These are phyloP conservation scores for Xiphydria camelus DNA, from an alignment of 2,888 invertebrate species.

Conservation along the genomic window DNA sequence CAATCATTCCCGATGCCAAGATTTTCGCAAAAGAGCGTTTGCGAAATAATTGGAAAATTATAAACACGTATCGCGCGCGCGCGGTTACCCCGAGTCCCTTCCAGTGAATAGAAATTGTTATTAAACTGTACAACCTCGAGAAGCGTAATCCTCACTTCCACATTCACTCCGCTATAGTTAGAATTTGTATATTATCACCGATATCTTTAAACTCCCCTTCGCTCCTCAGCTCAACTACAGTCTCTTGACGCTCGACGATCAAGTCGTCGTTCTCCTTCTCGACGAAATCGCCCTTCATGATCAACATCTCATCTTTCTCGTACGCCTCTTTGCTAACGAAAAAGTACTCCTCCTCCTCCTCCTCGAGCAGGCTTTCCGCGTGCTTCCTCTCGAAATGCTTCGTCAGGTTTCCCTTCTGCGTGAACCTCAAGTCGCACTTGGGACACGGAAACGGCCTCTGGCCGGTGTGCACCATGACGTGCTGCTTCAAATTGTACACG, in stretches of 20 bases:
- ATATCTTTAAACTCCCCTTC: constrained; percentile 2
- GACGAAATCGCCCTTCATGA: constrained; percentile 9
- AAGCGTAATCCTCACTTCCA: too few species aligned
- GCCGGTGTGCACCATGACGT: constrained; percentile 34
- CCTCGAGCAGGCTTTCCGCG: constrained; percentile 4
- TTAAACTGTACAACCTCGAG: too few species aligned
- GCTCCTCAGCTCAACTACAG: constrained; percentile 12
- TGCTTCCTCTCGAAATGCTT: constrained; percentile 31
- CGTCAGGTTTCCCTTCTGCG: constrained; percentile 31
- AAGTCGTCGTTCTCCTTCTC: constrained; percentile 9
- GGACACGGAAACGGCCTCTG: constrained; percentile 30
- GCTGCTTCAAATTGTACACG: constrained; percentile 32
- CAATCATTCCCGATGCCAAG: too few species aligned
- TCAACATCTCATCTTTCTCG: constrained; percentile 7
- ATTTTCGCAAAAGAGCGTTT: too few species aligned
- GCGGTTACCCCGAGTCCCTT: too few species aligned
- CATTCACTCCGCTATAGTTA: not conserved
- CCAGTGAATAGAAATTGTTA: too few species aligned
- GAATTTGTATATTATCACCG: not conserved
- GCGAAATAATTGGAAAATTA: too few species aligned
- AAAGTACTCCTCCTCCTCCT: constrained; percentile 9
- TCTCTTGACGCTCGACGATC: constrained; percentile 21
- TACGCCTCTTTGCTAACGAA: constrained; percentile 9
- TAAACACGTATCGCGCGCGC: too few species aligned
- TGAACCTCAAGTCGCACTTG: constrained; percentile 28